Evolutionary conservation across 2,113 vertebrate species (phyloP).

Genomic region (Macquaria australasica): DNA sequence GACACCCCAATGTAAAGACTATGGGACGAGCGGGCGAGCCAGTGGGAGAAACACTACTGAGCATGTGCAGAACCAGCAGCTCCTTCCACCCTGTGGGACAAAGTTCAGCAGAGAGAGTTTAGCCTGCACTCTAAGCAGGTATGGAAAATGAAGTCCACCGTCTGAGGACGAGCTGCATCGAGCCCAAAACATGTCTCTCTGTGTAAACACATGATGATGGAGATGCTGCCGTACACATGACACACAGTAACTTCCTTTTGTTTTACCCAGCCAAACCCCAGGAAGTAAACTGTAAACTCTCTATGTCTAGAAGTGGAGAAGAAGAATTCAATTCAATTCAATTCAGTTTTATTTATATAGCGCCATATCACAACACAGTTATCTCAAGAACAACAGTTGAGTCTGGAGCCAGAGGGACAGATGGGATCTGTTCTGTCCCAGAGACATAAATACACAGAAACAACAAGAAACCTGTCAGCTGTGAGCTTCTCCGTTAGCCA

Average conservation of each 20-base stretch:
- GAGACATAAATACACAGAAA: conserved; percentile 54
- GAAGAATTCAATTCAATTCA: too few relatives aligned
- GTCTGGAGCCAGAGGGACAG: conserved; percentile 41
- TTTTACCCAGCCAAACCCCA: conserved; percentile 17
- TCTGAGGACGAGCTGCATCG: neutral
- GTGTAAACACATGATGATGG: conserved; percentile 4
- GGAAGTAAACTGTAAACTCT: conserved; percentile 50
- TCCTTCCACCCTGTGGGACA: too few relatives aligned
- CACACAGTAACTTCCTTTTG: conserved; percentile 1
- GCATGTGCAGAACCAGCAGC: too few relatives aligned
- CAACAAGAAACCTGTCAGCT: neutral
- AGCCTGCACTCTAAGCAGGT: too few relatives aligned
- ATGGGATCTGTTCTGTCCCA: conserved; percentile 32
- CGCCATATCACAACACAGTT: too few relatives aligned
- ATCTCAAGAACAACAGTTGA: conserved; percentile 71
- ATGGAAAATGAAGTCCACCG: too few relatives aligned
- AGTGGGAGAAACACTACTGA: too few relatives aligned
- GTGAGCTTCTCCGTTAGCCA: neutral
- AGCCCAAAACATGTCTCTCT: neutral
- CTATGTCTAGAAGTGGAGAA: conserved; percentile 41
- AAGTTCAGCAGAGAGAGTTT: too few relatives aligned
- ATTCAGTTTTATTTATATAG: too few relatives aligned
- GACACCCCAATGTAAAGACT: too few relatives aligned
- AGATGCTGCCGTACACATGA: conserved; percentile 6
- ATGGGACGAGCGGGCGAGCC: too few relatives aligned